Conservation (phyloP, 2,113 vertebrate species). For the Odontophorus gujanensis region DNA sequence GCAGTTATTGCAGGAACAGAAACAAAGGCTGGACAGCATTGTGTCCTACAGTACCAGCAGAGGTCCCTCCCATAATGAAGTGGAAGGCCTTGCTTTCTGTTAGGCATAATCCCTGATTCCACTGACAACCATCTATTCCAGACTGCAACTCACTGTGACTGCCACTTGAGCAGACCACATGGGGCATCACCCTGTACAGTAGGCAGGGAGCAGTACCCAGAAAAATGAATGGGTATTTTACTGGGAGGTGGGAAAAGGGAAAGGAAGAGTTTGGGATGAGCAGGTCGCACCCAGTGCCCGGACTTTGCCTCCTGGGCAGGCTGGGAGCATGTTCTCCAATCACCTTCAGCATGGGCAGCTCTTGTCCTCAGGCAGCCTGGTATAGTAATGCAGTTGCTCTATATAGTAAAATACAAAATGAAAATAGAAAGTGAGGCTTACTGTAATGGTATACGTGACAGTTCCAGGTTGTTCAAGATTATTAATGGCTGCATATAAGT, state of each 20-base stretch:
- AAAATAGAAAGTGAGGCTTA: background rate
- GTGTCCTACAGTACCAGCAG: background rate
- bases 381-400: background rate
- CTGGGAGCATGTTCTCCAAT: background rate
- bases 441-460: background rate
- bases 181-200: background rate
- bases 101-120: background rate
- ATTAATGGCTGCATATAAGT: background rate
- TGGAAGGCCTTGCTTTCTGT: background rate
- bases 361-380: background rate
- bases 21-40: rapidly evolving
- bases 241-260: background rate
- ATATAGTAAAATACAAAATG: background rate
- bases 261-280: rapidly evolving
- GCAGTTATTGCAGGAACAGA: background rate
- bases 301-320: background rate
- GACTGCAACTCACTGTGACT: background rate
- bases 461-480: background rate
- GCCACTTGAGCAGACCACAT: background rate
- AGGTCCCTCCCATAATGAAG: too few species aligned
- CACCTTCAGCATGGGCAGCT: background rate
- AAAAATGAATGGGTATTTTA: background rate
- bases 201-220: background rate
- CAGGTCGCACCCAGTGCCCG: background rate
- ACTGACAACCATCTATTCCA: background rate